Evolutionary conservation across 2,113 vertebrate species (phyloP).

Genomic region (Gobiocypris rarus): DNA sequence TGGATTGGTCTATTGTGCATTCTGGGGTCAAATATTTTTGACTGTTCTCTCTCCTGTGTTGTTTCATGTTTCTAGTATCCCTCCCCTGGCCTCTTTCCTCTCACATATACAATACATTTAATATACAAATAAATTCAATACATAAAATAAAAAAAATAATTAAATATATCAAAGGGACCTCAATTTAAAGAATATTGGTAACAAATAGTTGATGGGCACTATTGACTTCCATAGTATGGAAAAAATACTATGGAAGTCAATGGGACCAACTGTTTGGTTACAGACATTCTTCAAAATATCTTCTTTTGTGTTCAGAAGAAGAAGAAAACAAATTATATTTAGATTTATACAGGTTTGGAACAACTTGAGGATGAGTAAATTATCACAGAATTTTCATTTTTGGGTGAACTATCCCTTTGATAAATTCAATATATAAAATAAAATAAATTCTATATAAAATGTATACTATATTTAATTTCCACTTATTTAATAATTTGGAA

Average conservation of each 20-base stretch:
- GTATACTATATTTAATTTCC: neutral
- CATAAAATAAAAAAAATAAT: neutral
- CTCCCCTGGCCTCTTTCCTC: neutral
- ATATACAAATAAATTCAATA: neutral
- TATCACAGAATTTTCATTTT: too few species aligned
- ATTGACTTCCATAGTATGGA: too few species aligned
- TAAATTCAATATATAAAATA: neutral
- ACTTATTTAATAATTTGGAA: neutral
- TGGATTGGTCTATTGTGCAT: neutral
- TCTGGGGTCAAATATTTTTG: neutral
- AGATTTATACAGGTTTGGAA: too few species aligned
- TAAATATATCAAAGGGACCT: neutral
- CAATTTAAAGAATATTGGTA: too few species aligned
- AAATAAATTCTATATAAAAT: neutral
- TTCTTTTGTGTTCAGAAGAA: too few species aligned
- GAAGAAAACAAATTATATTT: too few species aligned
- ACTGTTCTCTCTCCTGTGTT: neutral
- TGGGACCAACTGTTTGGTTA: too few species aligned
- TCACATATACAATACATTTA: neutral
- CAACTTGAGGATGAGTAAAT: too few species aligned
- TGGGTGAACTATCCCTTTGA: too few species aligned
- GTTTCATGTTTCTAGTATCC: neutral
- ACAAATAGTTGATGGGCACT: too few species aligned
- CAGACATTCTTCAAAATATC: too few species aligned
- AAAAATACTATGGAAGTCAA: too few species aligned